A percentile compares a stretch with the other conserved stretches of the same genome.
These are phyloP conservation scores for Cercopithecus mona DNA, from an alignment of 2,113 vertebrate species.

Conservation along the genomic window DNA sequence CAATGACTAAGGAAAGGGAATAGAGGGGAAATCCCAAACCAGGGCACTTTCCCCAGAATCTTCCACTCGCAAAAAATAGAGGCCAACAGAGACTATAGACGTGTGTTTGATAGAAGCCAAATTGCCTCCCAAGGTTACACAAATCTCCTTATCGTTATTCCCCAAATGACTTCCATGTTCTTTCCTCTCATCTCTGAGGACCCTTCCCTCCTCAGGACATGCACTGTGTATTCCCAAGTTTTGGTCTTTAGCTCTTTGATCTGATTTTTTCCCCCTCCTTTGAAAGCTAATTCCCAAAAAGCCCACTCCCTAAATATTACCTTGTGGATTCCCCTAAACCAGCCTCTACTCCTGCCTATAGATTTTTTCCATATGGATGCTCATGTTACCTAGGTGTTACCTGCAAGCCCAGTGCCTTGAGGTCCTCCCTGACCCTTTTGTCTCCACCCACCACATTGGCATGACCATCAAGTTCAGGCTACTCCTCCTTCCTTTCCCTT, in stretches of 20 bases:
- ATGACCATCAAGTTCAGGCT: not conserved
- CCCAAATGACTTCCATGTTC: not conserved
- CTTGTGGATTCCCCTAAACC: not conserved
- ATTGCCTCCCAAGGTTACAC: not conserved
- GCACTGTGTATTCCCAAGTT: not conserved
- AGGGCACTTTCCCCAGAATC: not conserved
- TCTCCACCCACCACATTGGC: not conserved
- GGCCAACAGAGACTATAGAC: not conserved
- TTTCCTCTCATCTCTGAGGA: not conserved
- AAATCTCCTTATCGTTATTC: too few relatives aligned
- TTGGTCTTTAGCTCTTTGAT: not conserved
- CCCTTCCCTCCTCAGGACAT: not conserved
- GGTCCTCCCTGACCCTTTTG: not conserved
- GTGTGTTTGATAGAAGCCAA: not conserved
- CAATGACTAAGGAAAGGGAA: not conserved
- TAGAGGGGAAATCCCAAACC: not conserved
- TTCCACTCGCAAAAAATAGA: not conserved
- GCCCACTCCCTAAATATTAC: not conserved
- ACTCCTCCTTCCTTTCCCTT: too few relatives aligned
- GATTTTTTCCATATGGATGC: accelerated
- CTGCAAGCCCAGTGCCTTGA: not conserved
- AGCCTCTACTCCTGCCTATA: not conserved
- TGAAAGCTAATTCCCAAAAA: not conserved
- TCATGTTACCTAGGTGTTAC: too few relatives aligned
- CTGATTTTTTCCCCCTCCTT: not conserved